Conservation (phyloP, 2,888 invertebrate genomes). For the Mimumesa dahlbomi region DNA sequence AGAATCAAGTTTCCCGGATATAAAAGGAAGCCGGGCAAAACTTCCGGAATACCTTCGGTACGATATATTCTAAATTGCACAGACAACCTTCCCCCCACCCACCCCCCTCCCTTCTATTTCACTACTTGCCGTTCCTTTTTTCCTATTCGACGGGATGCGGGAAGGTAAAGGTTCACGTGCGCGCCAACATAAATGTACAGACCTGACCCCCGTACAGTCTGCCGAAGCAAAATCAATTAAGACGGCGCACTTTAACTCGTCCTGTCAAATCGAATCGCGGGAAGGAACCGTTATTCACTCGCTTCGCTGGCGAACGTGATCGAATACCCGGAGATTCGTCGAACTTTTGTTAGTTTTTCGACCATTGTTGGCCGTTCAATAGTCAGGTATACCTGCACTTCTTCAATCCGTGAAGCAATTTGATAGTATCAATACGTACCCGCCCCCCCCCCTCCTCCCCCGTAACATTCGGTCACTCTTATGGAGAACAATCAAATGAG, state of each 20-base stretch:
- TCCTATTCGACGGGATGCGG: background rate
- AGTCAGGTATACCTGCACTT: constrained; percentile 19
- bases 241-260: constrained; percentile 32
- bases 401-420: constrained; percentile 22
- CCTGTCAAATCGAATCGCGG: constrained; percentile 46
- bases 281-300: constrained; percentile 38
- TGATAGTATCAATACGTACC: constrained; percentile 49
- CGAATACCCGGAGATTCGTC: constrained; percentile 34
- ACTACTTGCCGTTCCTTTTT: constrained; percentile 20
- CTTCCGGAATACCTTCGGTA: constrained; percentile 23
- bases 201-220: constrained; percentile 13
- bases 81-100: constrained; percentile 5
- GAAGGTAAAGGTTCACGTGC: constrained; percentile 19
- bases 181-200: constrained; percentile 22
- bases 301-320: constrained; percentile 35
- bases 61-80: constrained; percentile 50
- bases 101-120: constrained; percentile 6
- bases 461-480: constrained; percentile 32
- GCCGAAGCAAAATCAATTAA: constrained; percentile 45
- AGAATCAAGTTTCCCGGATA: constrained; percentile 46
- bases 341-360: constrained; percentile 41
- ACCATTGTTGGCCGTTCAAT: constrained; percentile 44
- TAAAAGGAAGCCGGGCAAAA: constrained; percentile 40
- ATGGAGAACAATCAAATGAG: background rate
- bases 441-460: no score